These are phyloP conservation scores for Tenthredo distinguenda DNA, from an alignment of 2,888 invertebrate species.

Conservation along the genomic window DNA sequence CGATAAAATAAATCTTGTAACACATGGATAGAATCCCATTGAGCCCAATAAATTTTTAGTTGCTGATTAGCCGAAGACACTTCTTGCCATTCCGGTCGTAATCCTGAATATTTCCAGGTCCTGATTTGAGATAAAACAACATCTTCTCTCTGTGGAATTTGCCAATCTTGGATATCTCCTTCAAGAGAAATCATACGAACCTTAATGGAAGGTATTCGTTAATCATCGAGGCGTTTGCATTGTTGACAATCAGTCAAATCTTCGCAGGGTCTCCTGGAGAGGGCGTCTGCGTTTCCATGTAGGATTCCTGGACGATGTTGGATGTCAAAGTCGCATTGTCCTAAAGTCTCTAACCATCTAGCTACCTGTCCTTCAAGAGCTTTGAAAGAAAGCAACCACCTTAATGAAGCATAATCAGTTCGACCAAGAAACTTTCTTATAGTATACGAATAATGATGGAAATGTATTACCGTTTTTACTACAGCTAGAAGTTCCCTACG, in stretches of 20 bases:
- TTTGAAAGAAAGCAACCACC: no score
- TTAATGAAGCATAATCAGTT: no score
- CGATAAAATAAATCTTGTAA: slow-evolving; percentile 54
- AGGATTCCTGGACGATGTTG: slow-evolving; percentile 60
- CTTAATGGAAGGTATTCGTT: background rate
- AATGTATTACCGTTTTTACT: no score
- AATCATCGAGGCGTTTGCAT: slow-evolving; percentile 46
- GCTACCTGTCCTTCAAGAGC: no score
- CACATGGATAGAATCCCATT: slow-evolving; percentile 59
- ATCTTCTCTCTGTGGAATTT: background rate
- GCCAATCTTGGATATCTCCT: background rate
- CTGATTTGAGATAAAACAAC: background rate
- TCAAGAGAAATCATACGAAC: background rate
- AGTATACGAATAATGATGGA: no score
- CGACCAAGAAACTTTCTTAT: no score
- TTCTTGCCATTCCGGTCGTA: slow-evolving; percentile 54
- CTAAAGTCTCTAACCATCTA: slow-evolving; percentile 68
- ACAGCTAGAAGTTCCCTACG: no score
- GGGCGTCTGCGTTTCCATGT: slow-evolving; percentile 58
- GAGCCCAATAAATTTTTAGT: slow-evolving; percentile 57
- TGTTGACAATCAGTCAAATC: slow-evolving; percentile 40
- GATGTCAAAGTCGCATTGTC: slow-evolving; percentile 65
- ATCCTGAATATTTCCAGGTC: slow-evolving; percentile 32
- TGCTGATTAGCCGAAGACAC: slow-evolving; percentile 43
- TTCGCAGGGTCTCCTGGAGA: slow-evolving; percentile 61